phyloP scores from a whole-genome alignment of 2,888 invertebrate genomes.

The Beris morrisii region DNA sequence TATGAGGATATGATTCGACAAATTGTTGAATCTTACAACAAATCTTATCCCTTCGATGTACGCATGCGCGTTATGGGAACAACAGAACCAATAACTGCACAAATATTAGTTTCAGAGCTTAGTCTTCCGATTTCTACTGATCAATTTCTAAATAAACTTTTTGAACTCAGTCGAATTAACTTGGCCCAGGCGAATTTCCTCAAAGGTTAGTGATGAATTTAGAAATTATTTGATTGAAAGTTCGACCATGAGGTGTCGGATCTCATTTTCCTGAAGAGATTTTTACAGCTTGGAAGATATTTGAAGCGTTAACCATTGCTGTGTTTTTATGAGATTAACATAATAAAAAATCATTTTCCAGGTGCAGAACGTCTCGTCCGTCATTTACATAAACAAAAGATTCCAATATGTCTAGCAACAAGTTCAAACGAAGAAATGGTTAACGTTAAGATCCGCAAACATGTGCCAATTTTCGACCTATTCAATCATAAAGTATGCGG shows the following conservation, averaged over 20 bases:
- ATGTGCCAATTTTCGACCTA: conserved; percentile 66
- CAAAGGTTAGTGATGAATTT: conserved; percentile 62
- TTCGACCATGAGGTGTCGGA: background rate
- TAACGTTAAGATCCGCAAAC: conserved; percentile 66
- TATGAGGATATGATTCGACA: conserved; percentile 74
- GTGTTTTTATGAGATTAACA: too few relatives aligned
- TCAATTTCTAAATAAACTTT: conserved; percentile 66
- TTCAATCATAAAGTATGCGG: conserved; percentile 81
- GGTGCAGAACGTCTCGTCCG: conserved; percentile 77
- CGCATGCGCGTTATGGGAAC: conserved; percentile 77
- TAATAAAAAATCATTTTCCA: conserved; percentile 47
- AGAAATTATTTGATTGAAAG: conserved; percentile 24
- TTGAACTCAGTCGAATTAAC: conserved; percentile 62
- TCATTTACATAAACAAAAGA: conserved; percentile 71
- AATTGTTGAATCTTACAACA: conserved; percentile 72
- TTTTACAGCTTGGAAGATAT: too few relatives aligned
- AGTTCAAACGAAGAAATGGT: conserved; percentile 77
- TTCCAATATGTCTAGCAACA: conserved; percentile 87
- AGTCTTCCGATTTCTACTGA: conserved; percentile 67
- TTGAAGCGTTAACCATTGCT: too few relatives aligned
- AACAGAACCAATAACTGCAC: conserved; percentile 68
- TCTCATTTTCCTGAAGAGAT: too few relatives aligned
- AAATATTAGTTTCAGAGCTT: conserved; percentile 68
- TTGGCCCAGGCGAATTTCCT: conserved; percentile 65
- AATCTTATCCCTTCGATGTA: conserved; percentile 76